Conservation (phyloP, 2,113 vertebrate species). For the Pyrgilauda ruficollis region DNA sequence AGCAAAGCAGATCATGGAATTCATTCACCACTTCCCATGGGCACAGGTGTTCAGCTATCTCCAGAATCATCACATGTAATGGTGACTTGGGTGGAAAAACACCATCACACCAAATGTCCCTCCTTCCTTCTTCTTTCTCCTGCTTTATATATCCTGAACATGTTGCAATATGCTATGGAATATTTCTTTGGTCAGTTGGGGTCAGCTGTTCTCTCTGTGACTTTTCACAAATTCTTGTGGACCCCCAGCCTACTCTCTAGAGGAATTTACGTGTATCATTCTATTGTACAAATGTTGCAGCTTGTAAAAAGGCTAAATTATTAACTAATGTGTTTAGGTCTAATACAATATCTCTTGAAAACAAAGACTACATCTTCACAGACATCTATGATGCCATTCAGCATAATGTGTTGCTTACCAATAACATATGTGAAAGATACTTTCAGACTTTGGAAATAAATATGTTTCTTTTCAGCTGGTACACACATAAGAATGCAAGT, state of each 20-base stretch:
- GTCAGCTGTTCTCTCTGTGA: not conserved
- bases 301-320: not conserved
- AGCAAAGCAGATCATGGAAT: not conserved
- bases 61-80: accelerated
- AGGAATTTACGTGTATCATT: not conserved
- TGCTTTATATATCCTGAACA: not conserved
- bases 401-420: not conserved
- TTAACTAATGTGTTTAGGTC: not conserved
- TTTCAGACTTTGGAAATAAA: not conserved
- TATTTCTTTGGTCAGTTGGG: not conserved
- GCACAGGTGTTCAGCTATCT: not conserved
- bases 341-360: not conserved
- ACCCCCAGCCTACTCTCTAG: accelerated
- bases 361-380: not conserved
- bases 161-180: not conserved
- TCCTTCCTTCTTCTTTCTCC: not conserved
- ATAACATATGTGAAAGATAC: not conserved
- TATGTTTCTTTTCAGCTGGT: not conserved
- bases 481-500: not conserved
- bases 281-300: not conserved
- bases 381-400: not conserved
- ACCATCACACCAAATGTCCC: not conserved
- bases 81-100: not conserved
- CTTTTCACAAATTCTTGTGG: not conserved
- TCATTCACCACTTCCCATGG: not conserved